Conservation (phyloP, 2,797 vertebrate species). For the Danio choprae region DNA sequence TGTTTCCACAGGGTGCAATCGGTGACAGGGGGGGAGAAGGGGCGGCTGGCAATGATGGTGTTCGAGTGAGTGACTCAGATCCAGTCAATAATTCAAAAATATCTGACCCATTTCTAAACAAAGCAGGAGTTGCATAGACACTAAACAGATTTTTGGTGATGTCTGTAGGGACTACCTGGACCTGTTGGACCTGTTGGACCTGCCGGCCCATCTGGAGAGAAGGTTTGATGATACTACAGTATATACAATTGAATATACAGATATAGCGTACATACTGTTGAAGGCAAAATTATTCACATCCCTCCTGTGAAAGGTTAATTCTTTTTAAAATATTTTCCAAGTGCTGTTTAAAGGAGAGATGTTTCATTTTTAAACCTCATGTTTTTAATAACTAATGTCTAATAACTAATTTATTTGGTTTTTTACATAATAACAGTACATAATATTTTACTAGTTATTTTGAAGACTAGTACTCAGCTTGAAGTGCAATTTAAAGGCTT, state of each 20-base stretch:
- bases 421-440: no score
- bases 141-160: background rate
- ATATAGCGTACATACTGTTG: no score
- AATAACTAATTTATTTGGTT: no score
- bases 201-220: conserved; percentile 56
- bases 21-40: conserved; percentile 92
- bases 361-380: no score
- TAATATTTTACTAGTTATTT: no score
- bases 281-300: no score
- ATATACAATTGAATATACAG: no score
- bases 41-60: conserved; percentile 91
- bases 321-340: conserved; percentile 9
- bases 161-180: conserved; percentile 79
- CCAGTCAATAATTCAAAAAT: background rate
- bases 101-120: background rate
- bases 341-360: no score
- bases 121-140: background rate
- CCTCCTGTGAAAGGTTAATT: no score
- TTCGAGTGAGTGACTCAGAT: conserved; percentile 84
- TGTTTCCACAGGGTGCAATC: conserved; percentile 80
- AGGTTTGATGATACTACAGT: conserved; percentile 39
- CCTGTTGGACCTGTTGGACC: conserved; percentile 54
- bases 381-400: no score
- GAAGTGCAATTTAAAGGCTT: no score
- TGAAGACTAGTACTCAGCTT: no score